A percentile compares a stretch with the other conserved stretches of the same genome.
phyloP scores from a whole-genome alignment of 2,888 invertebrate genomes.

The Tuberolachnus salignus region DNA sequence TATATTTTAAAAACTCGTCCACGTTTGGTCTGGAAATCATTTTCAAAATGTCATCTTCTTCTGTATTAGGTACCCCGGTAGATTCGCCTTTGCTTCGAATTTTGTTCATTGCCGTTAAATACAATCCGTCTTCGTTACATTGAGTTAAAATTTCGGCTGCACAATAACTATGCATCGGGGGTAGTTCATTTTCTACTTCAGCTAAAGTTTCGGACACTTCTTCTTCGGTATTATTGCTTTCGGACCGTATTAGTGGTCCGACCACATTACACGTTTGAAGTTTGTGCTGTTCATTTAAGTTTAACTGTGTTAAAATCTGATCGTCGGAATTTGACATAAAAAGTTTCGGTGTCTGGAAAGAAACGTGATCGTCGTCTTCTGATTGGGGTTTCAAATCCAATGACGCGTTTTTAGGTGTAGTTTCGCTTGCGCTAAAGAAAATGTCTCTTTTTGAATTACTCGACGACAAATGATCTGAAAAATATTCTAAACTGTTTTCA shows the following conservation, averaged over 20 bases:
- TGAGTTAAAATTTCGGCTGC: neutral
- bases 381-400: neutral
- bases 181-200: constrained; percentile 29
- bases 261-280: neutral
- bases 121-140: constrained; percentile 17
- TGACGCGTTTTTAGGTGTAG: constrained; percentile 24
- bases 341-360: constrained; percentile 21
- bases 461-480: constrained; percentile 34
- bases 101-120: constrained; percentile 13
- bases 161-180: neutral
- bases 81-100: neutral
- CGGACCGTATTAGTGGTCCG: neutral
- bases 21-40: neutral
- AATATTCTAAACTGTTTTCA: constrained; percentile 49
- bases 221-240: constrained; percentile 45
- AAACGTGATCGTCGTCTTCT: neutral
- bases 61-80: neutral
- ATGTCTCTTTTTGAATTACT: constrained; percentile 35
- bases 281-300: neutral
- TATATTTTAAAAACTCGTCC: constrained; percentile 33
- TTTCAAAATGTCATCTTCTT: constrained; percentile 15
- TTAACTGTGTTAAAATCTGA: constrained; percentile 37
- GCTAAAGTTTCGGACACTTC: constrained; percentile 38
- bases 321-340: constrained; percentile 41
- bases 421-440: constrained; percentile 44